These are phyloP conservation scores for Cydia fagiglandana DNA, from an alignment of 1,140 invertebrate species.

Conservation along the genomic window DNA sequence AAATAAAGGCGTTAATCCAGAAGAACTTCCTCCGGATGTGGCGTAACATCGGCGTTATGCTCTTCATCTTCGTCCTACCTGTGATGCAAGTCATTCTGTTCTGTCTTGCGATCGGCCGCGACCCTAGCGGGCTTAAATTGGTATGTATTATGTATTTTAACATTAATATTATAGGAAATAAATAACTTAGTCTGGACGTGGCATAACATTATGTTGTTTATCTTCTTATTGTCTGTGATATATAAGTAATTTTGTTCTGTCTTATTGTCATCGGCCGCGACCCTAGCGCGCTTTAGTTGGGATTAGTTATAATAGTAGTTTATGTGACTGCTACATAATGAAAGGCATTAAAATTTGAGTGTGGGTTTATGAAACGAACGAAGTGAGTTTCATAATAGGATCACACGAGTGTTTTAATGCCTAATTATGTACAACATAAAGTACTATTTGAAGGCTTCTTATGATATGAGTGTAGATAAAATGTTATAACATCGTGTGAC, in stretches of 20 bases:
- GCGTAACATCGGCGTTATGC: constrained; percentile 94
- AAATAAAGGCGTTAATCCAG: constrained; percentile 89
- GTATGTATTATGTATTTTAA: not conserved
- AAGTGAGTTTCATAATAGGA: too few species aligned
- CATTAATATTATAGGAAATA: too few species aligned
- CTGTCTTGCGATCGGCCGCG: constrained; percentile 95
- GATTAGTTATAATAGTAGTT: too few species aligned
- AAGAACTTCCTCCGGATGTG: constrained; percentile 97
- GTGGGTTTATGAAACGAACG: too few species aligned
- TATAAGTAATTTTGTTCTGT: constrained; percentile 97
- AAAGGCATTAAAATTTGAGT: too few species aligned
- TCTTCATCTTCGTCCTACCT: constrained; percentile 95
- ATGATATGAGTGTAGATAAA: too few species aligned
- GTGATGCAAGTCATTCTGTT: constrained; percentile 97
- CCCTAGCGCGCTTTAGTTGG: constrained; percentile 89
- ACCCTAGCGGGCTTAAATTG: constrained; percentile 90
- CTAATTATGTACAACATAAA: too few species aligned
- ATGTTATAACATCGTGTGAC: too few species aligned
- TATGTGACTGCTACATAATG: too few species aligned
- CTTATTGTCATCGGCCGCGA: constrained; percentile 95
- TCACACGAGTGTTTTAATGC: too few species aligned
- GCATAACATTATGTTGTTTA: constrained; percentile 95
- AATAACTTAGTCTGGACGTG: constrained; percentile 83
- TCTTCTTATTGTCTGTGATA: constrained; percentile 93
- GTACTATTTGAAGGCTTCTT: too few species aligned